Percentiles rank a stretch among this genome's conserved stretches.
These are phyloP conservation scores for Bombus balteatus DNA, from an alignment of 1,140 invertebrate genomes.

Conservation along the genomic window DNA sequence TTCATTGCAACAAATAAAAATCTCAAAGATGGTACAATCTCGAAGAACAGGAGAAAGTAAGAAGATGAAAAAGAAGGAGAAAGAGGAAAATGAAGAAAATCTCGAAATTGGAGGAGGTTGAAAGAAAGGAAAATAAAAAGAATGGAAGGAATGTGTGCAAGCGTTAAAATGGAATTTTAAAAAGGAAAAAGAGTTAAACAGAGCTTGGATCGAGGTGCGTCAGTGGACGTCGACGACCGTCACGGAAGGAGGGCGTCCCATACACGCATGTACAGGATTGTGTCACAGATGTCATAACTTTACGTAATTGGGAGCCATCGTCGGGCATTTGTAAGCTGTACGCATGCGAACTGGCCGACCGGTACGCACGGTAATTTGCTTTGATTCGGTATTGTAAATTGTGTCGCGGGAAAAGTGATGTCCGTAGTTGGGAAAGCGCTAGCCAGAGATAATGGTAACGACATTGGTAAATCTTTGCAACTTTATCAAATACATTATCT, in stretches of 20 bases:
- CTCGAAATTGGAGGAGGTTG: background rate
- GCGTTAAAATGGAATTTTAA: background rate
- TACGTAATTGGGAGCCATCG: slow-evolving; percentile 75
- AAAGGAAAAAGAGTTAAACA: background rate
- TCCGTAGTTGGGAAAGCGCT: slow-evolving; percentile 39
- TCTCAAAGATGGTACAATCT: background rate
- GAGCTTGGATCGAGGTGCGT: background rate
- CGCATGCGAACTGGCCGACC: slow-evolving; percentile 68
- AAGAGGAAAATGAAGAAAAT: background rate
- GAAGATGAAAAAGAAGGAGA: background rate
- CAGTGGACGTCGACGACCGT: slow-evolving; percentile 61
- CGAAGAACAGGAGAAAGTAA: too few species aligned
- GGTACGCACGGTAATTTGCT: slow-evolving; percentile 77
- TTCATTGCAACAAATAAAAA: background rate
- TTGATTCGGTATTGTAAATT: slow-evolving; percentile 73
- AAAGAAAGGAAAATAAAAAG: background rate
- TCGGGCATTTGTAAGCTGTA: slow-evolving; percentile 77
- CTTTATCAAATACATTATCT: background rate
- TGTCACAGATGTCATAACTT: slow-evolving; percentile 81
- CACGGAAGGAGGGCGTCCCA: slow-evolving; percentile 76
- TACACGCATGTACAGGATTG: slow-evolving; percentile 73
- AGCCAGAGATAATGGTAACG: background rate
- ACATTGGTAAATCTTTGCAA: background rate
- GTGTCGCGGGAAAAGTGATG: slow-evolving; percentile 69
- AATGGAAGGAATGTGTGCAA: rapidly evolving